These are phyloP conservation scores for Anoplolepis gracilipes DNA, from an alignment of 1,140 invertebrate genomes.

Conservation along the genomic window DNA sequence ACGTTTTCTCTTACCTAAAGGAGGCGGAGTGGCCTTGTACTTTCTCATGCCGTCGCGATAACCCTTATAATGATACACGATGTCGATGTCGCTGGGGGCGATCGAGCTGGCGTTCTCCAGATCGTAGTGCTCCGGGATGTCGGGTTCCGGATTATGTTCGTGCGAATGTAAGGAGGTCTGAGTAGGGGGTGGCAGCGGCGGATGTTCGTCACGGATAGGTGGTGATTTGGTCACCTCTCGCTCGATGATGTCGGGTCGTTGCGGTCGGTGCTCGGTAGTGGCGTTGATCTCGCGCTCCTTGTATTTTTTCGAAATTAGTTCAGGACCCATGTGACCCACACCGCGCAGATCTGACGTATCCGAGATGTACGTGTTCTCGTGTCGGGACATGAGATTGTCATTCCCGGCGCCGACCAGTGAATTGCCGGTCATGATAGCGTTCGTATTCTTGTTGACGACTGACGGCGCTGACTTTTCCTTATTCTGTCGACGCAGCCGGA, in stretches of 20 bases:
- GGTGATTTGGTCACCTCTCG: conserved; percentile 94
- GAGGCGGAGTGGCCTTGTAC: conserved; percentile 93
- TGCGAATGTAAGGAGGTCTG: conserved; percentile 89
- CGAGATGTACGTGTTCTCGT: conserved; percentile 84
- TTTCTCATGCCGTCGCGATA: conserved; percentile 94
- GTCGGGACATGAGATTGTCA: conserved; percentile 81
- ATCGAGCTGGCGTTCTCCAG: conserved; percentile 98
- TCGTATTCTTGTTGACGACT: conserved; percentile 81
- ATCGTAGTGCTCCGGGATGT: conserved; percentile 98
- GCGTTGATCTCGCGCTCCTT: conserved; percentile 93
- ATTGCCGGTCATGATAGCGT: conserved; percentile 82
- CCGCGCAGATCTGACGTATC: conserved; percentile 85
- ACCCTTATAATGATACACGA: conserved; percentile 98
- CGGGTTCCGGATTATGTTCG: conserved; percentile 89
- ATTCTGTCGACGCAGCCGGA: conserved; percentile 93
- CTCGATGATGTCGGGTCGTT: conserved; percentile 97
- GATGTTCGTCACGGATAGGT: conserved; percentile 91
- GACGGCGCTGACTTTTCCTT: conserved; percentile 90
- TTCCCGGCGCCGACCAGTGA: conserved; percentile 75
- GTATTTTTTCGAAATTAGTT: conserved; percentile 94
- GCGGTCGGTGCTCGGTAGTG: conserved; percentile 88
- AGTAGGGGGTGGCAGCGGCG: conserved; percentile 89
- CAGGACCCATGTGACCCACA: conserved; percentile 91
- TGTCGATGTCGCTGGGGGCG: conserved; percentile 98
- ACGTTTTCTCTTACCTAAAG: conserved; percentile 83